Evolutionary conservation across 1,140 invertebrate species (phyloP), one percentile per base, ranked within the genome.

Genomic region (Ephestia elutella): DNA sequence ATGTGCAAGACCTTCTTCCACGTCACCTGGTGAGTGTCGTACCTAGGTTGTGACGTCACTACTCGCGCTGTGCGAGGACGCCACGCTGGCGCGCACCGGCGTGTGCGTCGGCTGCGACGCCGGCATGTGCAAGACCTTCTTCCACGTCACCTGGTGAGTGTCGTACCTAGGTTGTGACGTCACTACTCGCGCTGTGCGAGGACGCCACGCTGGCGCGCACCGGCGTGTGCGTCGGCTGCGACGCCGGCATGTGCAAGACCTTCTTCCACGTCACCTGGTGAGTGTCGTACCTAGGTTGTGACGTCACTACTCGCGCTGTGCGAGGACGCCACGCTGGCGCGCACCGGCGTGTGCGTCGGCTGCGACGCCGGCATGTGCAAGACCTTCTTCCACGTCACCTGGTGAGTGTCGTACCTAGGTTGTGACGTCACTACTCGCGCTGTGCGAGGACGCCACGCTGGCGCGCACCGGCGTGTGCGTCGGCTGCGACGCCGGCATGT

Each of bases 301-400:
- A n/a, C n/a, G n/a, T n/a, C n/a, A n/a, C 25, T 28, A 28, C 8
- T 28, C 25, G 8, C 25, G 15, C 82, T 98, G 3, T 99, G 98
- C 82, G 93, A 95, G 75, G 96, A 99, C 86, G 91, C 93, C 7
- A 89, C 96, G 21, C 95, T 95, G 72, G 94, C 96, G 28, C 90
- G 96, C 13, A 98, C 97, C 5, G 98, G 98, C 5, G 96, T 99
- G 4, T 97, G 96, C 77, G 97, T 99, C 56, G 94, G 95, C 64
- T 99, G 98, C 89, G 98, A 99, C 90, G 98, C 98, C 20, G 98
- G 98, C 20, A 95, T 99, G 92, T 99, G 98, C 90, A 94, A 97
- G 77, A 97, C 95, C 0, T 97, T 96, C 89, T 99, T 99, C 86
- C 98, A 99, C 89, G 97, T 99, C 18, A 99, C 97, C 10, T 99